phyloP scores from a whole-genome alignment of 2,888 invertebrate genomes.

The Furcula furcula region DNA sequence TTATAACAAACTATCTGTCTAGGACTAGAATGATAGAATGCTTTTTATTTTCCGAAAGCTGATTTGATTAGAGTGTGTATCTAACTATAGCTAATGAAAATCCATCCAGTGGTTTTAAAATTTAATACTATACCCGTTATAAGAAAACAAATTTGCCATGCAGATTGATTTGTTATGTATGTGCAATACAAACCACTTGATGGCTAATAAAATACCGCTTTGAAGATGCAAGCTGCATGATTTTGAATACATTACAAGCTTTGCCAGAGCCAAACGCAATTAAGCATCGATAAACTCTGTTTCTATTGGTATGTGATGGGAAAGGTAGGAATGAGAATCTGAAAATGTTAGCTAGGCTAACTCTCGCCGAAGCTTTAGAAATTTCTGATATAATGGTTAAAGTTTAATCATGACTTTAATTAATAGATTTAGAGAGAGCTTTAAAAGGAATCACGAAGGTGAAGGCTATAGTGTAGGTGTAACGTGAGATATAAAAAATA shows the following conservation, averaged over 20 bases:
- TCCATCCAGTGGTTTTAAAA: neutral
- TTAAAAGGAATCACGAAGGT: too few relatives aligned
- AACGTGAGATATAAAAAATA: too few relatives aligned
- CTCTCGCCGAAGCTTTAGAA: too few relatives aligned
- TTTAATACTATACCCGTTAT: neutral
- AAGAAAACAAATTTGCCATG: neutral
- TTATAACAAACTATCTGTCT: too few relatives aligned
- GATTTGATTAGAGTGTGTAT: too few relatives aligned
- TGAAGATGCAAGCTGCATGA: neutral
- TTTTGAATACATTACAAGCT: neutral
- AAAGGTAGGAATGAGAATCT: neutral
- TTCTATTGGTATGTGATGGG: neutral
- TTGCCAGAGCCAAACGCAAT: neutral
- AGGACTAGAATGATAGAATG: too few relatives aligned
- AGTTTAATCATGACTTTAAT: too few relatives aligned
- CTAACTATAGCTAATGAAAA: too few relatives aligned
- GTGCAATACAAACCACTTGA: slow-evolving; percentile 1
- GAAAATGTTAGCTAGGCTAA: neutral
- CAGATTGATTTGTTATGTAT: neutral
- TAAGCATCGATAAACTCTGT: neutral
- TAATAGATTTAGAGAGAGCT: too few relatives aligned
- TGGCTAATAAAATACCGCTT: neutral
- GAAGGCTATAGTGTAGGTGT: too few relatives aligned
- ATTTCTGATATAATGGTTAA: too few relatives aligned
- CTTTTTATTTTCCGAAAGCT: too few relatives aligned